Conservation (phyloP, 1,140 invertebrate species). For the Drosophila albomicans region DNA sequence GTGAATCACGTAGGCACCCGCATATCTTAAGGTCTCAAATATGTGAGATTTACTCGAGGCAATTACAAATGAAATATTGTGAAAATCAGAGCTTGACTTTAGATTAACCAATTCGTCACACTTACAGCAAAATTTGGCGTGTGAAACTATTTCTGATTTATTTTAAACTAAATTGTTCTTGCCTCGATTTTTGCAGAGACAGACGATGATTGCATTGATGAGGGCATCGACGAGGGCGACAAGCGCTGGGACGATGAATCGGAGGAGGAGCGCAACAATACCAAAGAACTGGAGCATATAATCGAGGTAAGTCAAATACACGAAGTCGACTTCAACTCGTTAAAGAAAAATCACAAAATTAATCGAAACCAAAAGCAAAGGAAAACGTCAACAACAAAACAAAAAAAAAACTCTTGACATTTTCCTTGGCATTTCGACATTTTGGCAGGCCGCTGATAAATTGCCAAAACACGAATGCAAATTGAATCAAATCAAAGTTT, state of each 20-base stretch:
- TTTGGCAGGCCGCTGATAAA: slow-evolving; percentile 49
- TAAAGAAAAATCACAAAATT: slow-evolving; percentile 1
- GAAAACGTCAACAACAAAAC: background rate
- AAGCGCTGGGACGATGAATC: slow-evolving; percentile 86
- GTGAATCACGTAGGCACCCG: slow-evolving; percentile 30
- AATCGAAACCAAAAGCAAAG: slow-evolving; percentile 4
- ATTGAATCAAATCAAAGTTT: slow-evolving; percentile 56
- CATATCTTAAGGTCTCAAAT: background rate
- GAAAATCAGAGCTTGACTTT: slow-evolving; percentile 1
- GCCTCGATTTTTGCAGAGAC: slow-evolving; percentile 86
- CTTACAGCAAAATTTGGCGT: background rate
- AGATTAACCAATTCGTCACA: slow-evolving; percentile 38
- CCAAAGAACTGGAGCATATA: slow-evolving; percentile 84
- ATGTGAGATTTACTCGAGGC: slow-evolving; percentile 19
- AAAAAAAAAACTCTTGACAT: slow-evolving; percentile 43
- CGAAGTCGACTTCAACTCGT: too few relatives aligned
- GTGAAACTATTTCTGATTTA: background rate
- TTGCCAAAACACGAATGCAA: slow-evolving; percentile 54
- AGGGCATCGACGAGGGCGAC: slow-evolving; percentile 90
- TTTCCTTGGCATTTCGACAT: slow-evolving; percentile 47
- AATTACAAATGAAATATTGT: slow-evolving; percentile 4
- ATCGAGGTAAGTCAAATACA: slow-evolving; percentile 74
- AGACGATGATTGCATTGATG: slow-evolving; percentile 95
- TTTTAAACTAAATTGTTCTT: background rate
- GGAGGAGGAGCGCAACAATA: slow-evolving; percentile 85